Evolutionary conservation across 2,888 invertebrate genomes (phyloP).

Genomic region (Pristionchus entomophagus): DNA sequence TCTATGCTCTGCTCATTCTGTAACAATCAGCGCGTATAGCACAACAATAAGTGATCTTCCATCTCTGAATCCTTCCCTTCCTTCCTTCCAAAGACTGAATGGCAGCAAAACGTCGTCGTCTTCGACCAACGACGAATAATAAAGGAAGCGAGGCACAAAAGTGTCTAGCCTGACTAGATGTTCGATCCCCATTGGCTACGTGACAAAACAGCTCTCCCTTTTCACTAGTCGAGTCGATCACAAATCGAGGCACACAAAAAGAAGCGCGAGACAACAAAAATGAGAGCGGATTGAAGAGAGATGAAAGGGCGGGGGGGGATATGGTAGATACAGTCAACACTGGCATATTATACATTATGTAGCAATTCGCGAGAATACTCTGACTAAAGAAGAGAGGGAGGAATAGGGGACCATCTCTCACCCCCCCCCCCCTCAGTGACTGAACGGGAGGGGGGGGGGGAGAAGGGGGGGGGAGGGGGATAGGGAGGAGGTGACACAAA

Average conservation of each 20-base stretch:
- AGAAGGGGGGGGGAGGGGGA: too few species aligned
- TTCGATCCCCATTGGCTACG: neutral
- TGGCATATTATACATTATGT: neutral
- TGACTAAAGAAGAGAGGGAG: neutral
- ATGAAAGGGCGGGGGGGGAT: neutral
- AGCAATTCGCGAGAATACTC: neutral
- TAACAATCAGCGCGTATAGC: too few species aligned
- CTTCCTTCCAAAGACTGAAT: too few species aligned
- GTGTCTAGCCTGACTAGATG: neutral
- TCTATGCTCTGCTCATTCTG: neutral
- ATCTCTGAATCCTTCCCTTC: too few species aligned
- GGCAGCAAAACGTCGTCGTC: too few species aligned
- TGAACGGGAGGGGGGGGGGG: slow-evolving; percentile 37
- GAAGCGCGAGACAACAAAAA: neutral
- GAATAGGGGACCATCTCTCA: neutral
- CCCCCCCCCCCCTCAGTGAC: slow-evolving; percentile 7
- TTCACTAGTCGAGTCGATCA: neutral
- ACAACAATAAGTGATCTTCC: too few species aligned
- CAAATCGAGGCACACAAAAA: neutral
- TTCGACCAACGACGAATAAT: too few species aligned
- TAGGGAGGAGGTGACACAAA: slow-evolving; percentile 21
- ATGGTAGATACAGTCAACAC: too few species aligned
- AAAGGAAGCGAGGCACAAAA: too few species aligned
- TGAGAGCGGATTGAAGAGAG: neutral
- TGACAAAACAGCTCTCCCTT: neutral